A percentile compares a stretch with the other conserved stretches of the same genome.
Evolutionary conservation across 2,113 vertebrate genomes (phyloP).

Genomic region (Coracopsis vasa): DNA sequence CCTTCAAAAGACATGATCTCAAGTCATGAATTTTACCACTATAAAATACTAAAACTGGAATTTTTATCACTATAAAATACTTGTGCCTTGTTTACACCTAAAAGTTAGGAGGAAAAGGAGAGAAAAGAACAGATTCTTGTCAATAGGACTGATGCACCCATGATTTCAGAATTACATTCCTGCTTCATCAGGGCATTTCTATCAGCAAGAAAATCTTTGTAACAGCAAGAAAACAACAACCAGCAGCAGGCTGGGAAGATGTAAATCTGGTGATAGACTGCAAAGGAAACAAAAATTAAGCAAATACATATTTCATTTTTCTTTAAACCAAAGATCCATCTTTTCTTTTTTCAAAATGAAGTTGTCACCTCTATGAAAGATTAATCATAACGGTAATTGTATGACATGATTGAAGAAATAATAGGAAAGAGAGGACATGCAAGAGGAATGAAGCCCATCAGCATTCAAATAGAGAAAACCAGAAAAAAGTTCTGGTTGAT

Average conservation of each 20-base stretch:
- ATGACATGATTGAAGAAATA: neutral
- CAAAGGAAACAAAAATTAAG: neutral
- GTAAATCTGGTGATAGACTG: neutral
- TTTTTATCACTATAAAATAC: neutral
- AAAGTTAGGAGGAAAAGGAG: neutral
- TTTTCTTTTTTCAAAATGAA: neutral
- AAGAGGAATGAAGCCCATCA: neutral
- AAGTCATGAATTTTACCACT: neutral
- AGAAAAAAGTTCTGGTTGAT: neutral
- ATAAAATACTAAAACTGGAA: neutral
- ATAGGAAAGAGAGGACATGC: neutral
- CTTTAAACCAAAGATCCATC: neutral
- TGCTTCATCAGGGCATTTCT: neutral
- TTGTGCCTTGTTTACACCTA: neutral
- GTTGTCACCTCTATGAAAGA: neutral
- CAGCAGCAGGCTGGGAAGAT: constrained; percentile 11
- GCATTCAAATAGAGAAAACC: neutral
- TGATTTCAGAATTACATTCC: neutral
- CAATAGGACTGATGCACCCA: neutral
- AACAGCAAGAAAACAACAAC: neutral
- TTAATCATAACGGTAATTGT: neutral
- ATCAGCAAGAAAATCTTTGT: neutral
- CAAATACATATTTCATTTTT: neutral
- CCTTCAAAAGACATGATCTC: neutral
- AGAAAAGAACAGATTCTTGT: neutral